Evolutionary conservation across 2,113 vertebrate genomes (phyloP).

Genomic region (Ia io): DNA sequence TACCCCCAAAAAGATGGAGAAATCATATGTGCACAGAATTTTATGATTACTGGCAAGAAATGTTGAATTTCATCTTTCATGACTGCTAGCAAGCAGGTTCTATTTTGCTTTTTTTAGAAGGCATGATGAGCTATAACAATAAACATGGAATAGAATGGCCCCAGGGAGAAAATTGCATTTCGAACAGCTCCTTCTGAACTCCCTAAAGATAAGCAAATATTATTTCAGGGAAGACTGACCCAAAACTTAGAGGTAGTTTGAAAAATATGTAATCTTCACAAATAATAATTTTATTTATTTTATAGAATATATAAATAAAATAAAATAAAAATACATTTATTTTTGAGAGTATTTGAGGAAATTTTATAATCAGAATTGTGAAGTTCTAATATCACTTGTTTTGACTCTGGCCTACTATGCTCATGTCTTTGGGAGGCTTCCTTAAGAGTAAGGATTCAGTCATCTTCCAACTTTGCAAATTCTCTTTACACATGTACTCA

Average conservation of each 20-base stretch:
- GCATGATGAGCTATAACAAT: conserved; percentile 43
- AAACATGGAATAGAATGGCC: conserved; percentile 25
- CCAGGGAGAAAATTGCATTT: conserved; percentile 50
- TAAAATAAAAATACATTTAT: not conserved
- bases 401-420: not conserved
- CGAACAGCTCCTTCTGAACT: conserved; percentile 26
- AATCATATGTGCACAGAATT: conserved; percentile 30
- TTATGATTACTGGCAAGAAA: conserved; percentile 56
- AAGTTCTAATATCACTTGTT: not conserved
- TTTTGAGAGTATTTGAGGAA: not conserved
- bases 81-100: conserved; percentile 21
- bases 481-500: not conserved
- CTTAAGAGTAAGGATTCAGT: not conserved
- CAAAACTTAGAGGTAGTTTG: conserved; percentile 21
- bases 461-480: not conserved
- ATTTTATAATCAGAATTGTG: not conserved
- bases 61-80: conserved; percentile 44
- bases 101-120: conserved; percentile 52
- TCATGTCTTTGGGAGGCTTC: not conserved
- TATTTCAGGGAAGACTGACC: conserved; percentile 35
- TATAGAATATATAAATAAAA: not conserved
- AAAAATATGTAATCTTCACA: conserved; percentile 28
- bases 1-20: not conserved
- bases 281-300: conserved; percentile 11
- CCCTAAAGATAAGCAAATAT: conserved; percentile 52